Evolutionary conservation across 2,113 vertebrate species (phyloP), one percentile per base, ranked within the genome.

Genomic region (Anguilla japonica): DNA sequence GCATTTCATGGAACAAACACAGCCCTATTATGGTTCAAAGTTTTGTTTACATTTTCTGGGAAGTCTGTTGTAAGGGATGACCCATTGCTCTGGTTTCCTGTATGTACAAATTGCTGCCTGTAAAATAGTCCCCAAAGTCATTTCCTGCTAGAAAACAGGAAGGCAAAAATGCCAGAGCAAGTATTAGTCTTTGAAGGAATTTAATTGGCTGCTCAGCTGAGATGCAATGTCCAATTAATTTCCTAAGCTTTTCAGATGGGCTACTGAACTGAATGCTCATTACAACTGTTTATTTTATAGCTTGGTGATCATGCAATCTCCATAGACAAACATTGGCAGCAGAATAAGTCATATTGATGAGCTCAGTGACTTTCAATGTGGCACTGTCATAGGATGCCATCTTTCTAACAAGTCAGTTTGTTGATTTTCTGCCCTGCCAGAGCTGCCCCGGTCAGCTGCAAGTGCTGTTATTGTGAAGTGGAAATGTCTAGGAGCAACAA

Each of bases 21-120:
- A 80, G 39, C 34, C 2, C 16, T 1, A n/a, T 84, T 22, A 84
- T 41, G 56, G 29, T 2, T 41, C 8, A 9, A 9, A 43, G 6
- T 57, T 41, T 16, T 82, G 53, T 86, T 81, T 85, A 56, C 6
- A 20, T 79, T 81, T 39, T 46, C 7, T 41, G 9, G 50, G 79
- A 63, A 22, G 46, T 57, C 56, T 80, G 67, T 43, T 41, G 34
- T 18, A 85, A 79, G 79, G 16, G 11, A 15, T 86, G 79, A 67
- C 85, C 79, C 26, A 81, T 50, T 67, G 50, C 39, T 67, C 26
- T 50, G 79, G 79, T 82, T 86, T 86, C 40, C 85, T 82, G 79
- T 67, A 34, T 41, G 41, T 34, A 26, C 22, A 26, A 22, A 22
- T 67, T 26, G 18, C 60, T 26, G 60, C 60, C 60, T 63, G 60